These are phyloP conservation scores for Laticauda colubrina DNA, from an alignment of 2,113 vertebrate species.

Conservation along the genomic window DNA sequence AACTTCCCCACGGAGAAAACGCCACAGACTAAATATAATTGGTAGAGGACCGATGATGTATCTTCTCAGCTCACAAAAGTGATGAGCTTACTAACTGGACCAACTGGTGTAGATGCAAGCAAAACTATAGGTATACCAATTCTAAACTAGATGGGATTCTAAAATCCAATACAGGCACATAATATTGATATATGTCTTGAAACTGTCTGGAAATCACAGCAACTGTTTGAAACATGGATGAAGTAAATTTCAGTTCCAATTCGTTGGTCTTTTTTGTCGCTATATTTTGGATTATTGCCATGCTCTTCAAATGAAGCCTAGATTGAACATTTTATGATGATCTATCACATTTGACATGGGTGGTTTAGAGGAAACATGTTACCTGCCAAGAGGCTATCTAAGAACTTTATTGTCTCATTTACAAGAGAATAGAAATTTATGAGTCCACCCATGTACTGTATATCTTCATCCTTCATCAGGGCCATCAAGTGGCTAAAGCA, in stretches of 20 bases:
- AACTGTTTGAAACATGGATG: neutral
- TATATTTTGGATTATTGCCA: neutral
- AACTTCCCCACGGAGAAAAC: neutral
- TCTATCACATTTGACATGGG: neutral
- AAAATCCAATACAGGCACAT: neutral
- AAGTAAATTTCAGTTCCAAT: neutral
- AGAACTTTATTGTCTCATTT: slow-evolving; percentile 1
- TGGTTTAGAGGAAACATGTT: neutral
- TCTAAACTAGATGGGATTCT: neutral
- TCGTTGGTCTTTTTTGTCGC: neutral
- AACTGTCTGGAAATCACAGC: neutral
- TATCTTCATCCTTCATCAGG: neutral
- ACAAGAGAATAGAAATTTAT: neutral
- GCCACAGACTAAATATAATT: neutral
- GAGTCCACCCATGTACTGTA: neutral
- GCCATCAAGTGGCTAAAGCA: neutral
- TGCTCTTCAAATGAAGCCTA: neutral
- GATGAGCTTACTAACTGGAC: neutral
- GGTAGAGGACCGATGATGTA: neutral
- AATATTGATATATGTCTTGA: neutral
- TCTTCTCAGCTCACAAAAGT: neutral
- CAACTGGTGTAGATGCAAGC: neutral
- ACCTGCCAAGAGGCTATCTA: neutral
- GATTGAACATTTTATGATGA: neutral
- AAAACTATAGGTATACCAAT: neutral